These are phyloP conservation scores for Drosophila carrolli DNA, from an alignment of 1,140 invertebrate genomes.

Conservation along the genomic window DNA sequence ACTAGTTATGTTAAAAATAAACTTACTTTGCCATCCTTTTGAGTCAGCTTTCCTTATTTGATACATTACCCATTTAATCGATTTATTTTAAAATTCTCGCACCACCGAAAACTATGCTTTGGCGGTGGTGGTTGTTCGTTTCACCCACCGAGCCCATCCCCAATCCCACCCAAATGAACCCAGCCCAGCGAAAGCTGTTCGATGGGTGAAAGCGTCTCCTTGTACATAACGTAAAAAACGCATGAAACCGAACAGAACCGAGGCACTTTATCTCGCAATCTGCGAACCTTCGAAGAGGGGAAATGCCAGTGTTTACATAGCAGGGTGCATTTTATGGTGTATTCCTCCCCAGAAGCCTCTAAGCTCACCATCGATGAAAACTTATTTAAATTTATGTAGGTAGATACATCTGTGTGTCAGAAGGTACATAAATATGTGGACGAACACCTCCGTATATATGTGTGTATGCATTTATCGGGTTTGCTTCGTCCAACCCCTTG, in stretches of 20 bases:
- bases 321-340: constrained; percentile 73
- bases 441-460: constrained; percentile 18
- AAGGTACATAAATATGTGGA: constrained; percentile 10
- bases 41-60: neutral
- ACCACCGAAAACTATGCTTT: constrained; percentile 38
- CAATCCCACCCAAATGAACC: constrained; percentile 9
- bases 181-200: constrained; percentile 41
- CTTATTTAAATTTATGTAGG: constrained; percentile 46
- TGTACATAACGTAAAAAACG: constrained; percentile 79
- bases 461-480: constrained; percentile 25
- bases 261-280: constrained; percentile 67
- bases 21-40: too few species aligned
- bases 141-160: constrained; percentile 38
- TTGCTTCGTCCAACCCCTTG: constrained; percentile 40
- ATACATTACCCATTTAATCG: constrained; percentile 1
- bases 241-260: constrained; percentile 63
- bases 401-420: constrained; percentile 21
- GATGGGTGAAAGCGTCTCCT: constrained; percentile 54
- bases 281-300: constrained; percentile 60
- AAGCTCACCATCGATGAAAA: constrained; percentile 40
- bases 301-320: constrained; percentile 69
- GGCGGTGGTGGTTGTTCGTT: constrained; percentile 48
- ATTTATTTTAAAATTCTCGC: constrained; percentile 35
- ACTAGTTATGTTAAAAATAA: too few species aligned
- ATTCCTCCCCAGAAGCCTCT: constrained; percentile 32